Conservation (phyloP, 2,797 vertebrate species). For the Enteromius viviparus region DNA sequence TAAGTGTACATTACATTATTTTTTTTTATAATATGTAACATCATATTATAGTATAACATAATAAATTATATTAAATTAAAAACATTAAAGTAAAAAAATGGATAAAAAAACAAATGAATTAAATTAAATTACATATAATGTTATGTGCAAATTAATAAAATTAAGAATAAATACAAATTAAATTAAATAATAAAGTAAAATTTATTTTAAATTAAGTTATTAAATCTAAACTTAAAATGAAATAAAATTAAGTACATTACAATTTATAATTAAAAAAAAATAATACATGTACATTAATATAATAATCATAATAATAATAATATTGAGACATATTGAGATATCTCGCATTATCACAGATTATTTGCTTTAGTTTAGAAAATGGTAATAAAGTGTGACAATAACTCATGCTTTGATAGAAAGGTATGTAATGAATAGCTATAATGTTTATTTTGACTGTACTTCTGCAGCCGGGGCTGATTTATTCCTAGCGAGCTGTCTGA, state of each 20-base stretch:
- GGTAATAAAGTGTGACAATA: no score
- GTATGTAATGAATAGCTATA: neutral
- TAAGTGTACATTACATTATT: neutral
- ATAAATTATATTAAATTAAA: neutral
- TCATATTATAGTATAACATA: no score
- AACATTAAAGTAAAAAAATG: neutral
- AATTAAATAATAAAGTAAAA: neutral
- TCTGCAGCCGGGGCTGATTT: neutral
- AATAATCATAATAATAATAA: neutral
- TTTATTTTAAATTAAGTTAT: neutral
- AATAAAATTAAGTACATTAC: no score
- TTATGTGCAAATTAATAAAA: neutral
- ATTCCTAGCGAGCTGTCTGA: neutral
- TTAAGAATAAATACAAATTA: neutral
- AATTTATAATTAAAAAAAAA: no score
- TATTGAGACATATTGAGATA: neutral
- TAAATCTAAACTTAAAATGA: neutral
- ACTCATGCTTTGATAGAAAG: no score
- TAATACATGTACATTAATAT: neutral
- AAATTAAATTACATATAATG: neutral
- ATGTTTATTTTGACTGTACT: neutral
- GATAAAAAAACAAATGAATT: neutral
- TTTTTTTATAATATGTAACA: no score
- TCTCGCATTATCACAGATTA: no score
- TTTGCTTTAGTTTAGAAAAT: no score